A percentile compares a stretch with the other conserved stretches of the same genome.
phyloP scores from a whole-genome alignment of 2,113 vertebrate genomes.

The Choloepus hoffmanni region DNA sequence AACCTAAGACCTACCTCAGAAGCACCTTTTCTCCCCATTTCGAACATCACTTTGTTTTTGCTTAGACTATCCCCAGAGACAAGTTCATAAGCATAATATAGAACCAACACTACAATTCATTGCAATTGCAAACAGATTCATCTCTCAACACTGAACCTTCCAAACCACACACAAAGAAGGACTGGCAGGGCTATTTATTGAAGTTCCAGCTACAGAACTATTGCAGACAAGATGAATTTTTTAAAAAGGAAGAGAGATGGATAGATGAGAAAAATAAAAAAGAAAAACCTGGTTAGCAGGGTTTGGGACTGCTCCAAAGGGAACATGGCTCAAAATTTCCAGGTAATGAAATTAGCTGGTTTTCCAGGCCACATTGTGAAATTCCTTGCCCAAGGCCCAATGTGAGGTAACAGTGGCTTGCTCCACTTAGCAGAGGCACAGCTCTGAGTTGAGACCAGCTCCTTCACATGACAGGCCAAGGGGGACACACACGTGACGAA shows the following conservation, averaged over 20 bases:
- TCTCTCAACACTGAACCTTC: background rate
- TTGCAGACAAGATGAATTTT: conserved; percentile 21
- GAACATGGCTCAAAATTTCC: background rate
- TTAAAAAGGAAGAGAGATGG: background rate
- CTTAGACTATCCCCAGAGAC: background rate
- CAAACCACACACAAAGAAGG: background rate
- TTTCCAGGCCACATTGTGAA: background rate
- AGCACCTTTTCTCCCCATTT: background rate
- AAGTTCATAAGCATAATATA: conserved; percentile 3
- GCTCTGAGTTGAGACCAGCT: background rate
- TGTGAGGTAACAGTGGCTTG: background rate
- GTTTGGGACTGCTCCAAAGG: conserved; percentile 32
- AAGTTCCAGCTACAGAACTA: conserved; percentile 25
- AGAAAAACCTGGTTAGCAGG: background rate
- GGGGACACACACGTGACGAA: background rate
- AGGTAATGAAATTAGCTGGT: conserved; percentile 10
- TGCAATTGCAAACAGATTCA: conserved; percentile 11
- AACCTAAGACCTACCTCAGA: background rate
- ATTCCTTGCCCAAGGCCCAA: background rate
- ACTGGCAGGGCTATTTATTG: background rate
- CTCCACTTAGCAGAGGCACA: background rate
- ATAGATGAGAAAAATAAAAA: background rate
- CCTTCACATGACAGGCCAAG: background rate
- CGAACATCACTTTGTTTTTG: conserved; percentile 28
- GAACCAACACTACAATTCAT: background rate